These are phyloP conservation scores for Clusia tigrina DNA, from an alignment of 2,888 invertebrate species.

Conservation along the genomic window DNA sequence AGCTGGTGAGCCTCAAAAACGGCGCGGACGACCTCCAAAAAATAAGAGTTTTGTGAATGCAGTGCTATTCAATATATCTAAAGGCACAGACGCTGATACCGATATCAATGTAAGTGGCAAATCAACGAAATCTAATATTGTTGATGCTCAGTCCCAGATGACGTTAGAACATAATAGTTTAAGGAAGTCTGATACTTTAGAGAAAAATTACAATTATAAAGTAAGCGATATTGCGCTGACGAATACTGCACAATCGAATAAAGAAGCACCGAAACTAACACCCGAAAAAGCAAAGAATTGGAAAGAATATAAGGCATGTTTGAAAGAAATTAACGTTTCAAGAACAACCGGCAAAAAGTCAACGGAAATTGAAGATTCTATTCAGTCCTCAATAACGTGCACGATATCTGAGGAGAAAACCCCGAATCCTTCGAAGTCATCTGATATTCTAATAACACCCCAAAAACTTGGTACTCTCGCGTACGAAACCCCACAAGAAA, in stretches of 20 bases:
- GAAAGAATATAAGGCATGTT: slow-evolving; percentile 40
- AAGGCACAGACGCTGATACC: background rate
- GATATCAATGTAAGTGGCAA: background rate
- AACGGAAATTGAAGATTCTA: background rate
- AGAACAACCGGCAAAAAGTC: background rate
- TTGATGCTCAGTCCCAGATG: background rate
- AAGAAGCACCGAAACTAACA: background rate
- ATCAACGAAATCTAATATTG: background rate
- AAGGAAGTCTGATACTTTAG: background rate
- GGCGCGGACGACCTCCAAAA: slow-evolving; percentile 49
- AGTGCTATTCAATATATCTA: background rate
- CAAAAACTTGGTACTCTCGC: no score
- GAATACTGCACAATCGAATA: background rate
- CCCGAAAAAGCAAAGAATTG: slow-evolving; percentile 39
- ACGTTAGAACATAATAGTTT: background rate
- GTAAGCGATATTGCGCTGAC: background rate
- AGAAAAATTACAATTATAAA: background rate
- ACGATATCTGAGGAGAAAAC: background rate
- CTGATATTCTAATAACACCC: background rate
- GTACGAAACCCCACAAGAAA: background rate
- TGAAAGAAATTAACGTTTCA: slow-evolving; percentile 18
- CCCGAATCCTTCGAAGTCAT: no score
- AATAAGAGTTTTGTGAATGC: slow-evolving; percentile 23
- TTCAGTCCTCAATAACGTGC: background rate
- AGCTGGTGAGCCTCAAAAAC: no score